Percentiles rank a stretch among this genome's conserved stretches.
phyloP scores from a whole-genome alignment of 2,888 invertebrate species.

The Drosophila melanosoma region DNA sequence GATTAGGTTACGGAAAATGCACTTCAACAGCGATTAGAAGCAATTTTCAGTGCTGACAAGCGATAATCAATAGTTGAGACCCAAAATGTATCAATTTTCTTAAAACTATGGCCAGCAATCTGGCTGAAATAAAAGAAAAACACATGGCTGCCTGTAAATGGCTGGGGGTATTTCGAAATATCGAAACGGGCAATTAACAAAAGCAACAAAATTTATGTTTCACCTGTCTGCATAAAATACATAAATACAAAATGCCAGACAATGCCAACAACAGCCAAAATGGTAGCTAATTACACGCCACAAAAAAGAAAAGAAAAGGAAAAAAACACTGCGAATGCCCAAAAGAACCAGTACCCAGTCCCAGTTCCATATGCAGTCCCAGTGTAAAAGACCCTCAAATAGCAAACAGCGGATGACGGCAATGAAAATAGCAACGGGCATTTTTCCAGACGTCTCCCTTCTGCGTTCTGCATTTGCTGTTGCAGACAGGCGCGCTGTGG shows the following conservation, averaged over 20 bases:
- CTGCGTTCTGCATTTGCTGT: constrained; percentile 37
- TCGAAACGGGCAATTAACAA: constrained; percentile 75
- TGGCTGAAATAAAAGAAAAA: constrained; percentile 44
- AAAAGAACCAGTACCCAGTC: constrained; percentile 29
- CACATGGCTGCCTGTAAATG: constrained; percentile 26
- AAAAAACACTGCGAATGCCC: constrained; percentile 35
- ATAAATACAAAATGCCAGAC: constrained; percentile 67
- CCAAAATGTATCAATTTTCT: constrained; percentile 62
- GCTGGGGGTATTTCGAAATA: constrained; percentile 52
- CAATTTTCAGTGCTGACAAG: constrained; percentile 69
- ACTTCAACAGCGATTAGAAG: constrained; percentile 44
- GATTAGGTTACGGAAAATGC: constrained; percentile 43
- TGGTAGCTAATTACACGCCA: constrained; percentile 77
- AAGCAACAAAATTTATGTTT: constrained; percentile 80
- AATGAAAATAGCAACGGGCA: constrained; percentile 73
- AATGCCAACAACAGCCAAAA: constrained; percentile 62
- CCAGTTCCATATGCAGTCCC: constrained; percentile 16
- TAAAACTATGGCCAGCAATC: constrained; percentile 37
- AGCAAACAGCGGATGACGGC: constrained; percentile 50
- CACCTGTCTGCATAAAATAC: constrained; percentile 81
- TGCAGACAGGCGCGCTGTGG: constrained; percentile 76
- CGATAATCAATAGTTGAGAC: constrained; percentile 68
- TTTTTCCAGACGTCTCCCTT: constrained; percentile 62
- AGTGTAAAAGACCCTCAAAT: constrained; percentile 36
- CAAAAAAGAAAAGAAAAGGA: constrained; percentile 22